Evolutionary conservation across 2,797 vertebrate genomes (phyloP), one percentile per base, ranked within the genome.

Genomic region (Poecilia wingei): DNA sequence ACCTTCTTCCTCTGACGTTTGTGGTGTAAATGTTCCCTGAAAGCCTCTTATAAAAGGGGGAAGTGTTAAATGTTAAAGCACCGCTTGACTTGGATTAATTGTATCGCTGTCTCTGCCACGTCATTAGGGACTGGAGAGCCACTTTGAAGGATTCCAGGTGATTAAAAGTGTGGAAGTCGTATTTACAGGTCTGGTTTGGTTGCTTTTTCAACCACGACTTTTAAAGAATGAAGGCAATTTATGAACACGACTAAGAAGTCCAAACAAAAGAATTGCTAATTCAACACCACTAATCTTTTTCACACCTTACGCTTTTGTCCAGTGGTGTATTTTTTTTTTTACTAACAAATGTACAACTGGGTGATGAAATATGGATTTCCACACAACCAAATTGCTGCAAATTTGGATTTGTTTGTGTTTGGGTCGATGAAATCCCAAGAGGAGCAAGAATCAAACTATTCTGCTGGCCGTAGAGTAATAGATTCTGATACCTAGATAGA

Each of bases 71-170:
- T 84, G 73, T 77, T 68, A 69, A 79, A 83, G 57, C 59, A 8
- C 69, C 72, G 41, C 91, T 91, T 91, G 85, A 81, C 86, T 87
- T 77, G 78, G 71, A 87, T 90, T 87, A 85, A 89, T 81, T 83
- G 84, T 75, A 83, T 55, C 72, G 18, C 51, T 71, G 80, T 74
- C 82, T 84, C 47, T 3, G 47, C 25, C 4, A 8, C 55, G 75
- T 84, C 86, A 64, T 31, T 16, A 57, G 77, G 68, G 55, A 80
- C 55, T 9, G 36, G 64, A 51, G 80, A 84, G 75, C 51, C 41
- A 80, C 53, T 77, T 13, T 70, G 7, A 79, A 70, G 77, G 76
- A 83, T 87, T 89, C 72, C 90, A 82, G 85, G 66, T 68, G 77
- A 47, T 53, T 36, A 87, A 75, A 79, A 80, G 77, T 4, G 14